phyloP scores from a whole-genome alignment of 1,140 invertebrate genomes.

The Lordiphosa clarofinis region DNA sequence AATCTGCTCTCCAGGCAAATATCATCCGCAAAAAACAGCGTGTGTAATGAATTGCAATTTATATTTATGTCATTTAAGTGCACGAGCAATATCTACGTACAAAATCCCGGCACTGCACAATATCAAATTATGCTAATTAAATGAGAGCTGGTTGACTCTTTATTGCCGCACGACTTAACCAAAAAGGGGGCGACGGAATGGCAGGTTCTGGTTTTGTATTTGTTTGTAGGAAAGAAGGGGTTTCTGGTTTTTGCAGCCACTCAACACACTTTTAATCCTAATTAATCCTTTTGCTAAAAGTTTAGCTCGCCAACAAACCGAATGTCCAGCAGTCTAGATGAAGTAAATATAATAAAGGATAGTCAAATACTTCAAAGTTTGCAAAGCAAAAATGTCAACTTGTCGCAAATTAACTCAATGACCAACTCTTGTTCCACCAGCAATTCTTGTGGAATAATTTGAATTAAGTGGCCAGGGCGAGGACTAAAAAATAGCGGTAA shows the following conservation, averaged over 20 bases:
- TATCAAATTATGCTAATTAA: slow-evolving; percentile 73
- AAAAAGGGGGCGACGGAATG: not conserved
- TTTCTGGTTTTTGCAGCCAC: slow-evolving; percentile 23
- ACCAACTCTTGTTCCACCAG: slow-evolving; percentile 48
- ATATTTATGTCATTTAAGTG: slow-evolving; percentile 47
- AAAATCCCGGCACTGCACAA: slow-evolving; percentile 26
- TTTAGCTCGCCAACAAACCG: slow-evolving; percentile 11
- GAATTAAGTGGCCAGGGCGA: slow-evolving; percentile 41
- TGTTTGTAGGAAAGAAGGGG: slow-evolving; percentile 17
- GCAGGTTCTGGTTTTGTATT: not conserved
- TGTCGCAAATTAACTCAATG: slow-evolving; percentile 73
- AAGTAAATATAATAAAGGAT: slow-evolving; percentile 19
- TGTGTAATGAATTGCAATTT: slow-evolving; percentile 49
- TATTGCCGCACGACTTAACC: slow-evolving; percentile 59
- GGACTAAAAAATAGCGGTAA: slow-evolving; percentile 10
- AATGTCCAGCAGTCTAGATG: slow-evolving; percentile 22
- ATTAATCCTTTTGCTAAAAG: slow-evolving; percentile 54
- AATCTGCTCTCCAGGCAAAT: slow-evolving; percentile 6
- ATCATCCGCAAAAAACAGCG: slow-evolving; percentile 1
- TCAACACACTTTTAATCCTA: slow-evolving; percentile 53
- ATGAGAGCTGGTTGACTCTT: slow-evolving; percentile 55
- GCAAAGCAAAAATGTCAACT: slow-evolving; percentile 44
- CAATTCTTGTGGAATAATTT: slow-evolving; percentile 63
- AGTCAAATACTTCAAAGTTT: slow-evolving; percentile 25
- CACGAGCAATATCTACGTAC: slow-evolving; percentile 8